A percentile compares a stretch with the other conserved stretches of the same genome.
Conservation (phyloP, 2,888 invertebrate genomes). For the Cerastis leucographa region DNA sequence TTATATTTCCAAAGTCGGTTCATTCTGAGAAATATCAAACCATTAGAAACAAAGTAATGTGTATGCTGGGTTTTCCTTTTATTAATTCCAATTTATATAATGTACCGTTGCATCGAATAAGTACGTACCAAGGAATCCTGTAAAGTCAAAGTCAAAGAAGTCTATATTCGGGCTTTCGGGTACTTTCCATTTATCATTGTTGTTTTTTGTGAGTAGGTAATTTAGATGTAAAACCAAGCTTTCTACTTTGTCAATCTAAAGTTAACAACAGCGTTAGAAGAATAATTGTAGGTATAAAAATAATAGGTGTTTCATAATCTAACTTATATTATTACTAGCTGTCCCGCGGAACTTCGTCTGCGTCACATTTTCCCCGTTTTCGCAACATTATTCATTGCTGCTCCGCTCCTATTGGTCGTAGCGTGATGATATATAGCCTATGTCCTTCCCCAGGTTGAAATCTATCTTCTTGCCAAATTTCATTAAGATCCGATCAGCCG, state of each 20-base stretch:
- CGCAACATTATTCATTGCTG: no score
- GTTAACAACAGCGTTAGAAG: background rate
- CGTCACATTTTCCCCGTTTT: no score
- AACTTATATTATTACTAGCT: background rate
- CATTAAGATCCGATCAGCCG: no score
- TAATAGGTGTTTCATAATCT: background rate
- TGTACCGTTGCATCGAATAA: background rate
- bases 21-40: background rate
- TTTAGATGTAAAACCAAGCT: constrained; percentile 1
- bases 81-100: background rate
- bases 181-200: background rate
- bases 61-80: background rate
- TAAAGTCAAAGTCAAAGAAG: no score
- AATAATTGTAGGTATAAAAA: background rate
- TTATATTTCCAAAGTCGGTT: background rate
- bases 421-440: no score
- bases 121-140: background rate
- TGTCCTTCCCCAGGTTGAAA: no score
- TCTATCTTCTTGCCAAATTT: no score
- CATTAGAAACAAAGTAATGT: background rate
- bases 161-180: background rate
- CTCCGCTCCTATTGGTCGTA: no score
- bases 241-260: constrained; percentile 25
- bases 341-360: no score
- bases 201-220: constrained; percentile 2